These are phyloP conservation scores for Drosophila lacteicornis DNA, from an alignment of 1,140 invertebrate genomes.

Conservation along the genomic window DNA sequence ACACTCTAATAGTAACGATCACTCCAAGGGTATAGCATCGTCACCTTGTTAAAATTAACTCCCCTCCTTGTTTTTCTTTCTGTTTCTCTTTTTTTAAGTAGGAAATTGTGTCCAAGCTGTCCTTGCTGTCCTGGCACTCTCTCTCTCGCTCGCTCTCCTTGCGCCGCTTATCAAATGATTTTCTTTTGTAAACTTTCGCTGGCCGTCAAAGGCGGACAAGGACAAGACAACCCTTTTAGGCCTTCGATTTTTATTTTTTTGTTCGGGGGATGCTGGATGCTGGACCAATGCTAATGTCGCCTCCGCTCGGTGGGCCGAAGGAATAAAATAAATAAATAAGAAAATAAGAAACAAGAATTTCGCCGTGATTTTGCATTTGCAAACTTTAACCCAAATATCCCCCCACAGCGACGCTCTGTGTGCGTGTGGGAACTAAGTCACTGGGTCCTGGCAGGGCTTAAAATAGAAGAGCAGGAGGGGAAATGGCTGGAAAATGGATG, in stretches of 20 bases:
- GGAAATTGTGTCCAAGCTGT: slow-evolving; percentile 78
- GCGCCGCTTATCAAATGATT: slow-evolving; percentile 69
- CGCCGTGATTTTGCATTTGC: slow-evolving; percentile 50
- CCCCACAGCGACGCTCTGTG: background rate
- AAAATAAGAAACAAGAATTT: slow-evolving; percentile 22
- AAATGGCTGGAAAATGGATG: slow-evolving; percentile 10
- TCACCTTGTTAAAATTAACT: background rate
- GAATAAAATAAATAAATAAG: slow-evolving; percentile 37
- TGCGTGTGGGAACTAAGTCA: slow-evolving; percentile 76
- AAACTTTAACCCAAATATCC: slow-evolving; percentile 69
- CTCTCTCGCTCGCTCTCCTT: slow-evolving; percentile 1
- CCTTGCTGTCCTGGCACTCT: slow-evolving; percentile 15
- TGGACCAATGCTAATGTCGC: slow-evolving; percentile 32
- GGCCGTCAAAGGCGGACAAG: slow-evolving; percentile 63
- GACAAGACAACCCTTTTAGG: slow-evolving; percentile 64
- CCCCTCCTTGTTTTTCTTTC: background rate
- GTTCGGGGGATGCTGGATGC: slow-evolving; percentile 1
- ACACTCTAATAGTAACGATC: too few species aligned
- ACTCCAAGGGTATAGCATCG: background rate
- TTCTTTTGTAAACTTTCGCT: slow-evolving; percentile 68
- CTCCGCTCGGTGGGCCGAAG: slow-evolving; percentile 14
- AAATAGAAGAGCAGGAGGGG: slow-evolving; percentile 16
- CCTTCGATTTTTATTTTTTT: background rate
- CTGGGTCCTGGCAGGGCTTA: slow-evolving; percentile 52
- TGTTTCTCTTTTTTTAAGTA: slow-evolving; percentile 69